Conservation (phyloP, 2,888 invertebrate genomes). For the Tyria jacobaeae region DNA sequence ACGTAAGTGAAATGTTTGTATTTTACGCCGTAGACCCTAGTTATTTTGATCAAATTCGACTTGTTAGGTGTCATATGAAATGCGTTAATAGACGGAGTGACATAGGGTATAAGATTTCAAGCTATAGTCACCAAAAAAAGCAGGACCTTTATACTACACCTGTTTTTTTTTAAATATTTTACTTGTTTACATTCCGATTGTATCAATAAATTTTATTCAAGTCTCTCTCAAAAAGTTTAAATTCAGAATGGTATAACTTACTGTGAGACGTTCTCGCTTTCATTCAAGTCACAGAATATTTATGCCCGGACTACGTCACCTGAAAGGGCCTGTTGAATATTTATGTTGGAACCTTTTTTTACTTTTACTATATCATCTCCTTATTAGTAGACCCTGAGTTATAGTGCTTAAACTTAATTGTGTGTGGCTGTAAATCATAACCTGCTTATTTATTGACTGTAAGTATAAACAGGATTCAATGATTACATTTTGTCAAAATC, state of each 20-base stretch:
- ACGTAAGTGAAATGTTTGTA: no score
- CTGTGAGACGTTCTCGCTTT: constrained; percentile 53
- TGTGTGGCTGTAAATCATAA: constrained; percentile 38
- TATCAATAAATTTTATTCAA: no score
- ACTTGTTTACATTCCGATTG: no score
- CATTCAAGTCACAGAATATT: constrained; percentile 71
- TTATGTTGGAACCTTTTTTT: constrained; percentile 54
- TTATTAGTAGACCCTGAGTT: constrained; percentile 58
- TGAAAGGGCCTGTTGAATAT: constrained; percentile 59
- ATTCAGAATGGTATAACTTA: constrained; percentile 44
- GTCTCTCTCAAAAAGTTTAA: constrained; percentile 1
- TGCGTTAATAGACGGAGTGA: no score
- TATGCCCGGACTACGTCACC: constrained; percentile 62
- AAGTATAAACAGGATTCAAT: neutral
- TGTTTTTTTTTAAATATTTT: no score
- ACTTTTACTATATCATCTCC: constrained; percentile 53
- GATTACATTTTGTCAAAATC: no score
- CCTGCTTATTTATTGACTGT: neutral
- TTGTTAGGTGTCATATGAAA: no score
- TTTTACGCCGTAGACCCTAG: no score
- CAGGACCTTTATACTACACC: no score
- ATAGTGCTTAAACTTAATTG: constrained; percentile 31
- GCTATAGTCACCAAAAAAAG: no score
- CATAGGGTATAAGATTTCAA: no score
- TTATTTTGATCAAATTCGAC: no score